Evolutionary conservation across 2,113 vertebrate genomes (phyloP).

Genomic region (Trinectes maculatus): DNA sequence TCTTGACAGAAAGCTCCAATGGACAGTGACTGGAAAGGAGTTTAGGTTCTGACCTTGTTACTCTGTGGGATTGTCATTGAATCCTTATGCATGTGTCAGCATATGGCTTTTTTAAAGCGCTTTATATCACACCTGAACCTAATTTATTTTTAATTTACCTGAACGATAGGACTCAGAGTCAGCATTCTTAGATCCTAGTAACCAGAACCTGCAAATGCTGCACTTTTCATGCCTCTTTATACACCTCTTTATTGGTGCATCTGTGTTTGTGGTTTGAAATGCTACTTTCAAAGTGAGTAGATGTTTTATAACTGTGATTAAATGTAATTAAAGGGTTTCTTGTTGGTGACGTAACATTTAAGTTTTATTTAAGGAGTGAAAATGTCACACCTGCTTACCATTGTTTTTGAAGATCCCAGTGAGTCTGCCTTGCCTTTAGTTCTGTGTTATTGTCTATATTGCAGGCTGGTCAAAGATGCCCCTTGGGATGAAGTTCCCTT

Average conservation of each 20-base stretch:
- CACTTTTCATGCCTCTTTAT: conserved; percentile 26
- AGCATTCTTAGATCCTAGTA: conserved; percentile 19
- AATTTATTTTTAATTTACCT: conserved; percentile 7
- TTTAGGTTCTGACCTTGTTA: neutral
- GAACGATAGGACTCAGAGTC: conserved; percentile 13
- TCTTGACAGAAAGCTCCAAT: neutral
- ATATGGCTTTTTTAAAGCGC: no score
- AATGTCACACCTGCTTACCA: conserved; percentile 7
- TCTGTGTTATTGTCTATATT: conserved; percentile 37
- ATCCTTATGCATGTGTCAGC: neutral
- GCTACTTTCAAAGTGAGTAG: conserved; percentile 21
- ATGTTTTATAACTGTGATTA: conserved; percentile 22
- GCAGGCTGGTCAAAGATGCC: conserved; percentile 97
- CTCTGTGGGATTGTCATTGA: neutral
- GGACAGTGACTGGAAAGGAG: neutral
- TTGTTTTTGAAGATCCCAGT: neutral
- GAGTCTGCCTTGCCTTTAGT: neutral
- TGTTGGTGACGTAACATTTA: conserved; percentile 15
- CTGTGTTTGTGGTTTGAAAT: conserved; percentile 32
- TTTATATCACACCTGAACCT: conserved; percentile 30
- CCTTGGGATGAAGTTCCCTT: conserved; percentile 97
- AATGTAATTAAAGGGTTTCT: conserved; percentile 22
- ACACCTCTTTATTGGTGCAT: conserved; percentile 26
- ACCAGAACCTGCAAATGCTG: conserved; percentile 1
- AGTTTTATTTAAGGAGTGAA: conserved; percentile 5